Percentiles rank a stretch among this genome's conserved stretches.
These are phyloP conservation scores for Oreocharis arfaki DNA, from an alignment of 2,113 vertebrate genomes.

Conservation along the genomic window DNA sequence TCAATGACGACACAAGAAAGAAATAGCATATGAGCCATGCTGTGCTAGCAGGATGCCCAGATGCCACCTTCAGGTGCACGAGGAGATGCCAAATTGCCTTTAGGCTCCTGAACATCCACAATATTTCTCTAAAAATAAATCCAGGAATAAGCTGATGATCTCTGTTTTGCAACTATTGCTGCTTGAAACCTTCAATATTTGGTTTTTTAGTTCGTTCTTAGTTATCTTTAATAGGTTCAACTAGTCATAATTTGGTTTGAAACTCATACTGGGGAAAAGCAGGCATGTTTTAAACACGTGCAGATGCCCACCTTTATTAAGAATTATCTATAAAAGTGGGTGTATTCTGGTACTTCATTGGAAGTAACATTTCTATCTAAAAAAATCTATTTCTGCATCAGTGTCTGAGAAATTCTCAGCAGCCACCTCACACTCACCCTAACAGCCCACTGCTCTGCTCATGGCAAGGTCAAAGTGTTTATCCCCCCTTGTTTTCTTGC, in stretches of 20 bases:
- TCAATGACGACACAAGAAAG: constrained; percentile 17
- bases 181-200: not conserved
- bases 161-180: not conserved
- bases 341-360: not conserved
- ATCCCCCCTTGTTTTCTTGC: not conserved
- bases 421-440: not conserved
- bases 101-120: not conserved
- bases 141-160: not conserved
- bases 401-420: not conserved
- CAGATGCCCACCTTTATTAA: not conserved
- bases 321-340: not conserved
- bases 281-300: not conserved
- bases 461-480: not conserved
- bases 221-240: not conserved
- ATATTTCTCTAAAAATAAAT: constrained; percentile 23
- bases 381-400: not conserved
- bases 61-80: constrained; percentile 45
- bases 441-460: not conserved
- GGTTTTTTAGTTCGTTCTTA: not conserved
- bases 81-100: constrained; percentile 15
- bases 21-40: constrained; percentile 34
- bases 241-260: not conserved
- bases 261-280: not conserved
- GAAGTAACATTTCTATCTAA: not conserved
- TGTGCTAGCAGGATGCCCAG: constrained; percentile 41